phyloP scores from a whole-genome alignment of 2,797 vertebrate genomes.

The Pampus argenteus region DNA sequence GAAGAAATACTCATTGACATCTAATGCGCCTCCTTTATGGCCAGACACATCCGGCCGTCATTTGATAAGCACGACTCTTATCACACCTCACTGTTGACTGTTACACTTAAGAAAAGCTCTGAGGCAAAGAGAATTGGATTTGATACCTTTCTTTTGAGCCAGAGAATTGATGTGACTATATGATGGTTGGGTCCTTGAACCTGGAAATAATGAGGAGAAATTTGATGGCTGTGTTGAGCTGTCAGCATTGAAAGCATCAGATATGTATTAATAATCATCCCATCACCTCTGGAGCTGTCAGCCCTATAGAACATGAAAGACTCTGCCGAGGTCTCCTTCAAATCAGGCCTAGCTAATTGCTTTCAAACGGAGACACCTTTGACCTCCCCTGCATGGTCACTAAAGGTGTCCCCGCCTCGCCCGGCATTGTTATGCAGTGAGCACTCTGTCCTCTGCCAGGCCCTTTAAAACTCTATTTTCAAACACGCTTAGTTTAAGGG shows the following conservation, averaged over 20 bases:
- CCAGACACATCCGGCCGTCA: background rate
- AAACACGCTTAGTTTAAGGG: constrained; percentile 65
- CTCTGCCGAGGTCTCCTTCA: constrained; percentile 54
- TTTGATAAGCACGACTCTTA: constrained; percentile 19
- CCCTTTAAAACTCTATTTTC: constrained; percentile 67
- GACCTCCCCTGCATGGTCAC: constrained; percentile 68
- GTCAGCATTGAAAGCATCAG: constrained; percentile 63
- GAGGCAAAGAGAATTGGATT: constrained; percentile 39
- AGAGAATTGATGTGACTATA: constrained; percentile 48
- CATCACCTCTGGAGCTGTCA: constrained; percentile 70
- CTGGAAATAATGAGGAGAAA: constrained; percentile 70
- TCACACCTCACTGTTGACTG: constrained; percentile 25
- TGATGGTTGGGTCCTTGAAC: constrained; percentile 63
- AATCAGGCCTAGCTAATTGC: constrained; percentile 76
- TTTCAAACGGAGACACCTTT: constrained; percentile 74
- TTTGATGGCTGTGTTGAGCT: constrained; percentile 64
- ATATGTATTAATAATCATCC: constrained; percentile 76
- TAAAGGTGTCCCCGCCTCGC: constrained; percentile 62
- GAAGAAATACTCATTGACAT: constrained; percentile 39
- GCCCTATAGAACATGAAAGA: constrained; percentile 71
- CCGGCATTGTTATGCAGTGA: constrained; percentile 73
- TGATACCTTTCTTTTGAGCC: constrained; percentile 56
- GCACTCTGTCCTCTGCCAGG: constrained; percentile 54
- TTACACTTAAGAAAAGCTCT: constrained; percentile 23
- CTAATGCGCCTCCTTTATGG: constrained; percentile 31